Evolutionary conservation across 2,797 vertebrate species (phyloP).

Genomic region (Ctenopoma kingsleyae): DNA sequence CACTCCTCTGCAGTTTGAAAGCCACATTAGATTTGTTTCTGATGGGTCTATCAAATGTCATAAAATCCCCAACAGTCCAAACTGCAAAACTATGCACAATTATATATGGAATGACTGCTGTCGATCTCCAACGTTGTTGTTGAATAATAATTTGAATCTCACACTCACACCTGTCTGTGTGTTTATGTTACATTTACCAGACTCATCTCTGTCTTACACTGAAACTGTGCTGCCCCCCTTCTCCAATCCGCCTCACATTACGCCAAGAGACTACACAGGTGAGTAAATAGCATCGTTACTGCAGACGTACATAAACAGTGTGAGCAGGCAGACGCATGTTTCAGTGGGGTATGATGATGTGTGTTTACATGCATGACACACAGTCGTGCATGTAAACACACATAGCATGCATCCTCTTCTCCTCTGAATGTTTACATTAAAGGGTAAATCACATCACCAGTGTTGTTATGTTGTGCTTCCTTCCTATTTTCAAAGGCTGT

Average conservation of each 20-base stretch:
- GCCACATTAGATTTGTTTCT: not conserved
- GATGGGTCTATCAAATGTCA: not conserved
- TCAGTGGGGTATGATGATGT: not conserved
- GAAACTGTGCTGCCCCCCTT: slow-evolving; percentile 90
- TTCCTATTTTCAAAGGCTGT: slow-evolving; percentile 64
- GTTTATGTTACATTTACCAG: slow-evolving; percentile 78
- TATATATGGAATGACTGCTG: too few relatives aligned
- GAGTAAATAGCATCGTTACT: slow-evolving; percentile 42
- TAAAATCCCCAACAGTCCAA: not conserved
- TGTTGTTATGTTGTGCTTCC: slow-evolving; percentile 63
- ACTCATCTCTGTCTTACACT: slow-evolving; percentile 95
- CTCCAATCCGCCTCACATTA: slow-evolving; percentile 79
- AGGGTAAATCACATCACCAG: slow-evolving; percentile 52
- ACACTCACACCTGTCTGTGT: slow-evolving; percentile 21
- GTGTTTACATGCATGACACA: not conserved
- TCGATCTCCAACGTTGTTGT: not conserved
- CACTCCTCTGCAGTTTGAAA: not conserved
- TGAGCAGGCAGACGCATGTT: not conserved
- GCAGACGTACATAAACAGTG: not conserved
- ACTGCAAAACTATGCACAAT: too few relatives aligned
- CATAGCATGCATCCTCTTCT: slow-evolving; percentile 17
- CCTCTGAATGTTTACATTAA: slow-evolving; percentile 49
- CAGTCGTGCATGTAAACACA: slow-evolving; percentile 21
- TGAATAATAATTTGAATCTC: not conserved
- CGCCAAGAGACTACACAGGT: slow-evolving; percentile 94